Evolutionary conservation across 2,797 vertebrate genomes (phyloP).

Genomic region (Eulemur mongoz): DNA sequence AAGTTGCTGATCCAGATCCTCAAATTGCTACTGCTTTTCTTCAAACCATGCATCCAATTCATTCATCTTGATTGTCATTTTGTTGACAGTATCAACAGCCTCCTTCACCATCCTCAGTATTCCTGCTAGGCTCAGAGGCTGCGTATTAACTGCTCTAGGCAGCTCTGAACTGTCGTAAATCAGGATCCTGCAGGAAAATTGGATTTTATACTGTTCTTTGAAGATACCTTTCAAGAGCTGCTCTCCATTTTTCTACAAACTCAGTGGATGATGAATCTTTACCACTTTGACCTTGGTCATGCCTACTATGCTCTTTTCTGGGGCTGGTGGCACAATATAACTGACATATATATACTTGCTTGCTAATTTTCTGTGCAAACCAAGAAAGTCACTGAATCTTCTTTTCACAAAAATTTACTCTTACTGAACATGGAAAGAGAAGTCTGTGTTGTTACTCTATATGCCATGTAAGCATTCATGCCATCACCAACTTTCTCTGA

Average conservation of each 20-base stretch:
- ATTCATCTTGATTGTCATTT: slow-evolving; percentile 99
- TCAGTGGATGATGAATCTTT: slow-evolving; percentile 97
- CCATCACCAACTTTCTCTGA: slow-evolving; percentile 99
- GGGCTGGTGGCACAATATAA: slow-evolving; percentile 96
- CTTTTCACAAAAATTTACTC: slow-evolving; percentile 93
- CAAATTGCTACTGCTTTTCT: slow-evolving; percentile 99
- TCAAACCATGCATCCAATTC: slow-evolving; percentile 99
- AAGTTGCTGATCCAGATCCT: slow-evolving; percentile 97
- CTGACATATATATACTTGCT: slow-evolving; percentile 95
- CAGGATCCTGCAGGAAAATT: no score
- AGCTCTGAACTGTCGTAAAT: slow-evolving; percentile 83
- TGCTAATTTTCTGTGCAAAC: slow-evolving; percentile 96
- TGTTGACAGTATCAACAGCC: slow-evolving; percentile 99
- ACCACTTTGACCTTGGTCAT: slow-evolving; percentile 99
- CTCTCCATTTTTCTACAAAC: slow-evolving; percentile 98
- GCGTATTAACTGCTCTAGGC: slow-evolving; percentile 97
- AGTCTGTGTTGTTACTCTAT: slow-evolving; percentile 96
- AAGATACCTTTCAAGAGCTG: slow-evolving; percentile 94
- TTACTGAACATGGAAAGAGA: slow-evolving; percentile 92
- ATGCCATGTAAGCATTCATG: slow-evolving; percentile 99
- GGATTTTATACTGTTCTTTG: no score
- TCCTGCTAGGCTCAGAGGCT: slow-evolving; percentile 97
- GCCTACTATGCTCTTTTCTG: slow-evolving; percentile 98
- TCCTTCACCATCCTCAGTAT: slow-evolving; percentile 99
- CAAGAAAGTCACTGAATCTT: slow-evolving; percentile 98